Evolutionary conservation across 2,113 vertebrate species (phyloP), one percentile per base, ranked within the genome.

Genomic region (Phrynosoma blainvillii): DNA sequence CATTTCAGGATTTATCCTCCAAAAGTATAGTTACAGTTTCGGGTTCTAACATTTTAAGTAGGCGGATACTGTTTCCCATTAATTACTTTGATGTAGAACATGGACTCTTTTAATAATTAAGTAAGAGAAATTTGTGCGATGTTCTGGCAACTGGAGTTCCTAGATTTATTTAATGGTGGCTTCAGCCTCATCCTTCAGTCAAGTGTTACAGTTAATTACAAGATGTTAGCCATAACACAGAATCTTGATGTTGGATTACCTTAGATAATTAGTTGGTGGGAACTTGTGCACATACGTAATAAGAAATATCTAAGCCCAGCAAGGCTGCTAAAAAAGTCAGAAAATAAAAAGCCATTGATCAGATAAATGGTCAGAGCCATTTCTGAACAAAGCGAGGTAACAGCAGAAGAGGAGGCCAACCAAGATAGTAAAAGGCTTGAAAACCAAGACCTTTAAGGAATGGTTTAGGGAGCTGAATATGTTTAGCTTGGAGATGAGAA

Each of bases 61-160:
- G 2, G 32, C 4, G 27, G 27, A 5, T 83, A 65, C 6, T 74
- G 81, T 91, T 93, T 91, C 86, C 52, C 79, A 47, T 85, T 71
- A 84, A 87, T 88, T 87, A 18, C 8, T 65, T 91, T 68, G 71
- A 56, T 71, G 5, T 75, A 81, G 82, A 30, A 85, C 68, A 85
- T 66, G 76, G 92, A 27, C 83, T 80, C 16, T 90, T 84, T 90
- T 83, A 0, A 68, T 92, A 89, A 88, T 88, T 92, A 92, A 93
- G 74, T 23, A 84, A 68, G 1, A 5, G 54, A 88, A 30, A 0
- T 16, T 76, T 87, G 86, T 65, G 36, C 0, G 0, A 52, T 92
- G 54, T 84, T 88, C 30, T 85, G 81, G 70, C 8, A 80, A 7
- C 13, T 27, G 14, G n/a, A 77, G 87, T 85, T 54, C 4, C 5